Evolutionary conservation across 2,888 invertebrate genomes (phyloP).

Genomic region (Sceliomorpha sp.): DNA sequence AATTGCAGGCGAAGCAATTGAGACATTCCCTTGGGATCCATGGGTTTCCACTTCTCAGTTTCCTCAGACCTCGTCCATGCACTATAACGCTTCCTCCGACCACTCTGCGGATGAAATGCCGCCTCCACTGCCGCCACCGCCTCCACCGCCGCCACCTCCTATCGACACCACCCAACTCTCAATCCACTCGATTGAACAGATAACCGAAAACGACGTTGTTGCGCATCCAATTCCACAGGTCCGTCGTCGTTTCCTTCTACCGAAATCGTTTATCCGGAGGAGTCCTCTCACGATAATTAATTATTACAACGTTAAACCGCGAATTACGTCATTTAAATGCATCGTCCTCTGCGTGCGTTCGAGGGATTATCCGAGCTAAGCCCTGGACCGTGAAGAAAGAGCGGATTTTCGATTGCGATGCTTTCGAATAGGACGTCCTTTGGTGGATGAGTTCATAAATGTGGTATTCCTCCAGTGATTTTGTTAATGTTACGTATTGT

Average conservation of each 20-base stretch:
- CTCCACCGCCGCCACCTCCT: too few species aligned
- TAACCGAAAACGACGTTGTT: conserved; percentile 68
- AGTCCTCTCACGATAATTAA: conserved; percentile 29
- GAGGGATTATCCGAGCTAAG: too few species aligned
- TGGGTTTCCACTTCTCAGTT: conserved; percentile 60
- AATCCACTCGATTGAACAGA: conserved; percentile 57
- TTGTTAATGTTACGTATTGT: too few species aligned
- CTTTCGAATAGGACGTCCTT: too few species aligned
- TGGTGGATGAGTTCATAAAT: too few species aligned
- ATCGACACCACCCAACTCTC: conserved; percentile 47
- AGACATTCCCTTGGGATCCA: conserved; percentile 72
- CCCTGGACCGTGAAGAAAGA: too few species aligned
- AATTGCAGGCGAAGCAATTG: conserved; percentile 78
- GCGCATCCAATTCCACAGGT: conserved; percentile 60
- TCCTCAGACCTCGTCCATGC: conserved; percentile 59
- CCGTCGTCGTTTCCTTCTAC: conserved; percentile 35
- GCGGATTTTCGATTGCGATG: too few species aligned
- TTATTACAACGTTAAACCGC: conserved; percentile 16
- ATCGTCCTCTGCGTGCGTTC: too few species aligned
- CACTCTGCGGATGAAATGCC: conserved; percentile 69
- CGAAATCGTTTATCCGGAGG: background rate
- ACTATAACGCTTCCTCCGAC: conserved; percentile 60
- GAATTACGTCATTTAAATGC: background rate
- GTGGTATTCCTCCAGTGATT: too few species aligned
- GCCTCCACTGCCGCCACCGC: too few species aligned